phyloP scores from a whole-genome alignment of 2,797 vertebrate genomes.

The Poecilia wingei region DNA sequence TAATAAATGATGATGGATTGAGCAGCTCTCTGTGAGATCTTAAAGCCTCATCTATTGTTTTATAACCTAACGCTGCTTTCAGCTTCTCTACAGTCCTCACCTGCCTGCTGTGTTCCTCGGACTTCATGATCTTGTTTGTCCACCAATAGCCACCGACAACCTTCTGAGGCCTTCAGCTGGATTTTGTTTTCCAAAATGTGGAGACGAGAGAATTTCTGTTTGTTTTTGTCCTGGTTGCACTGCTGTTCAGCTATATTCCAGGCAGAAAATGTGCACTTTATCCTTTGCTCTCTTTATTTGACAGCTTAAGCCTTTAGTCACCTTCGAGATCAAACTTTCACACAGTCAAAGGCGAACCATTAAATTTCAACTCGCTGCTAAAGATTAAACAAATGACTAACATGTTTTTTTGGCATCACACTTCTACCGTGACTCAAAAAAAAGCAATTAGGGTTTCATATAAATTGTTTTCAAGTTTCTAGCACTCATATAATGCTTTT shows the following conservation, averaged over 20 bases:
- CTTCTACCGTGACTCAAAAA: not conserved
- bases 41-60: no score
- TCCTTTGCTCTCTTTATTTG: not conserved
- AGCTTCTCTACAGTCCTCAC: no score
- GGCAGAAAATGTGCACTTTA: not conserved
- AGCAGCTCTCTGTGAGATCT: not conserved
- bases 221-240: not conserved
- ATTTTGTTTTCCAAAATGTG: not conserved
- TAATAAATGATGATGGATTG: not conserved
- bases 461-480: not conserved
- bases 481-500: not conserved
- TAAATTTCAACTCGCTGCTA: constrained; percentile 8
- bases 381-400: constrained; percentile 11
- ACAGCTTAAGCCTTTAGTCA: not conserved
- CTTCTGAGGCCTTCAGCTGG: no score
- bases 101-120: no score
- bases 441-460: not conserved
- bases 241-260: not conserved
- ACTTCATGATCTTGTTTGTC: no score
- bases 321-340: constrained; percentile 10
- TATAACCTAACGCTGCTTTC: no score
- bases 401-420: not conserved
- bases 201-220: not conserved
- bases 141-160: no score
- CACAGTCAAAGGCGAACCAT: constrained; percentile 6